Evolutionary conservation across 2,113 vertebrate genomes (phyloP).

Genomic region (Gallinago jamesoni): DNA sequence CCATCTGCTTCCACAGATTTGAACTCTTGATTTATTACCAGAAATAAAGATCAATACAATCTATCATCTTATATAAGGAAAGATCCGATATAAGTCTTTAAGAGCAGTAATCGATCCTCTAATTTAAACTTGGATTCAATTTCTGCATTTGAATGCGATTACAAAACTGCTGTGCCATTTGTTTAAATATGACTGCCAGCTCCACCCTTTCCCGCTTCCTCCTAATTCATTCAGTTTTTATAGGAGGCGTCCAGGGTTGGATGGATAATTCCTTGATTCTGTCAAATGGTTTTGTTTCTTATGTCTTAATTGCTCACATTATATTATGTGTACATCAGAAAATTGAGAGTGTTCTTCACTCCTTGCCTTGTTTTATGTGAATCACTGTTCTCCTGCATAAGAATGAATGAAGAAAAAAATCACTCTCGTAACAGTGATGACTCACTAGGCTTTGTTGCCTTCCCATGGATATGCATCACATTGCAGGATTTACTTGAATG

Average conservation of each 20-base stretch:
- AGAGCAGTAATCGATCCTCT: not conserved
- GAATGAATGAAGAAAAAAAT: not conserved
- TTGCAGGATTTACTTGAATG: not conserved
- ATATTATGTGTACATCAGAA: not conserved
- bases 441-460: not conserved
- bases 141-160: not conserved
- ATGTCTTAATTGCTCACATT: not conserved
- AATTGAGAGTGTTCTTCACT: not conserved
- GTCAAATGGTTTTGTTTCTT: not conserved
- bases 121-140: not conserved
- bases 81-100: not conserved
- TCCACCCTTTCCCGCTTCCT: slow-evolving; percentile 1
- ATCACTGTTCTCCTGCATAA: rapidly evolving
- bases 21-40: not conserved
- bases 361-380: not conserved
- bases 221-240: slow-evolving; percentile 9
- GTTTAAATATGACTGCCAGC: not conserved
- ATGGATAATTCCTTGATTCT: not conserved
- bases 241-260: not conserved
- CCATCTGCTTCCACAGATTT: not conserved
- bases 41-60: not conserved
- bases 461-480: not conserved
- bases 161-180: not conserved
- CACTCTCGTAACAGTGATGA: not conserved
- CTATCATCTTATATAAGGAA: not conserved